A percentile compares a stretch with the other conserved stretches of the same genome.
Evolutionary conservation across 1,140 invertebrate species (phyloP).

Genomic region (Lerema accius): DNA sequence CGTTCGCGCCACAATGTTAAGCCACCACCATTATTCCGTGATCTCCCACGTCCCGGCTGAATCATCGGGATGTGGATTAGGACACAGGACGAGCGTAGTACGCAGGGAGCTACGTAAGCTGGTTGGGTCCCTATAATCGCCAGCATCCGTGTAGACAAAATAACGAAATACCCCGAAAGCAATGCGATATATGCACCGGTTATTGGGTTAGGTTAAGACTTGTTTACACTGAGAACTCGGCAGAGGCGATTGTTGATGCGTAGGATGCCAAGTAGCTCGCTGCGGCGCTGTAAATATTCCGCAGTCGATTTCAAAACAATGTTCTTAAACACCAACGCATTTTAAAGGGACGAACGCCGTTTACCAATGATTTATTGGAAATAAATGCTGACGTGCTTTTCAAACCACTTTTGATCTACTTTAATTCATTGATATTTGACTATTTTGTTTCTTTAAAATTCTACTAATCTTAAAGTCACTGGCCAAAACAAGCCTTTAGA

Average conservation of each 20-base stretch:
- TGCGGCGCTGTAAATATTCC: slow-evolving; percentile 45
- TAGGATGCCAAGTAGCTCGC: slow-evolving; percentile 67
- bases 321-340: slow-evolving; percentile 18
- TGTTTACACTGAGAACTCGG: slow-evolving; percentile 68
- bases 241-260: slow-evolving; percentile 73
- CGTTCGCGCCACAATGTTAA: slow-evolving; percentile 79
- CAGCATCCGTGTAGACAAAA: slow-evolving; percentile 81
- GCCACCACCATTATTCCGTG: slow-evolving; percentile 49
- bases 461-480: too few relatives aligned
- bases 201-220: slow-evolving; percentile 80
- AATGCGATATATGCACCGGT: slow-evolving; percentile 73
- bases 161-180: slow-evolving; percentile 80
- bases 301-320: slow-evolving; percentile 31
- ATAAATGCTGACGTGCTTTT: background rate
- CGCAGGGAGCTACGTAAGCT: slow-evolving; percentile 45
- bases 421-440: background rate
- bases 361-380: slow-evolving; percentile 1
- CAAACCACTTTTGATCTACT: background rate
- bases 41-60: slow-evolving; percentile 40
- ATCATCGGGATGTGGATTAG: slow-evolving; percentile 19
- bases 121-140: slow-evolving; percentile 65
- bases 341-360: slow-evolving; percentile 11
- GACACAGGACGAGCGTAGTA: slow-evolving; percentile 9
- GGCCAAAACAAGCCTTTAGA: too few relatives aligned
- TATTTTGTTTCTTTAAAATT: too few relatives aligned